Evolutionary conservation across 2,797 vertebrate species (phyloP).

Genomic region (Chaetophractus vellerosus): DNA sequence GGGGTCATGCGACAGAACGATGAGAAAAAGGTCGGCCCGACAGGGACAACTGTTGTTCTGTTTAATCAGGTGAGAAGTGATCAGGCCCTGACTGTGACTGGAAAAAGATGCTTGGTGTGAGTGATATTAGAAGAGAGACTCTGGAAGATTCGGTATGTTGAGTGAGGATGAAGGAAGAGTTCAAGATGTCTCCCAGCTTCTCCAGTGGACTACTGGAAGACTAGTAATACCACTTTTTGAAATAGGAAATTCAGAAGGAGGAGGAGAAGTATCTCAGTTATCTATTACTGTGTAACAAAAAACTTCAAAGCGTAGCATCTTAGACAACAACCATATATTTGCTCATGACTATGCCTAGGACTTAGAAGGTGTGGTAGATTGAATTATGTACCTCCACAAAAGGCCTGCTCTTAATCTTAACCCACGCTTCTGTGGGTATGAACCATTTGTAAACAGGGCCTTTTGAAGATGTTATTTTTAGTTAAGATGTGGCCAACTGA

Average conservation of each 20-base stretch:
- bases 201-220: background rate
- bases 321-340: background rate
- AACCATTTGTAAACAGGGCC: too few species aligned
- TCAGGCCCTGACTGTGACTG: background rate
- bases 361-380: background rate
- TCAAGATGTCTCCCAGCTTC: background rate
- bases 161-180: background rate
- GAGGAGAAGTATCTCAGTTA: background rate
- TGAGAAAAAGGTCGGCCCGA: background rate
- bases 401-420: too few species aligned
- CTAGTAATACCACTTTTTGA: background rate
- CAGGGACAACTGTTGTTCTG: background rate
- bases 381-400: too few species aligned
- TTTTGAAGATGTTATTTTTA: too few species aligned
- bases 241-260: background rate
- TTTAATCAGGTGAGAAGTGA: background rate
- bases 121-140: background rate
- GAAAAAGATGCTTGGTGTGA: background rate
- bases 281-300: background rate
- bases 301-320: background rate
- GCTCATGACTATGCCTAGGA: background rate
- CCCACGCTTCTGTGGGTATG: too few species aligned
- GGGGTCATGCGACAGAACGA: background rate
- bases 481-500: too few species aligned
- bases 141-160: background rate